Conservation (phyloP, 1,140 invertebrate species). For the Zaprionus davidi region DNA sequence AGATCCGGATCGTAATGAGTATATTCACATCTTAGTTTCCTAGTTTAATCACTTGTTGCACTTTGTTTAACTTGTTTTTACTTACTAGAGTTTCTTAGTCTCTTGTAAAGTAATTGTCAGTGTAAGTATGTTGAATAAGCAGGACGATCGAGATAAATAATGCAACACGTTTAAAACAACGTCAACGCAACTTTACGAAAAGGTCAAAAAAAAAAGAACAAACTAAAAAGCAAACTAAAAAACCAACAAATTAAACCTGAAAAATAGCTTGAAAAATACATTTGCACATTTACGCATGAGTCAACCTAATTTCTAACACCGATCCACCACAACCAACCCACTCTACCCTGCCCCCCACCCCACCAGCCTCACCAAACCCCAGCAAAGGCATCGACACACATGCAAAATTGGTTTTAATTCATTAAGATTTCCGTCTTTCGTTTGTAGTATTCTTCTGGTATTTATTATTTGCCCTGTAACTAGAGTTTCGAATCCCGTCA, state of each 20-base stretch:
- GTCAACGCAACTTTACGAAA: slow-evolving; percentile 54
- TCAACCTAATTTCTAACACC: slow-evolving; percentile 77
- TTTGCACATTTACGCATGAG: slow-evolving; percentile 84
- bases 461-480: slow-evolving; percentile 61
- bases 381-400: slow-evolving; percentile 37
- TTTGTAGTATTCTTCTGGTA: slow-evolving; percentile 58
- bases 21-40: slow-evolving; percentile 28
- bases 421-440: slow-evolving; percentile 36
- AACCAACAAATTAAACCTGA: slow-evolving; percentile 25
- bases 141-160: slow-evolving; percentile 50
- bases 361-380: slow-evolving; percentile 19
- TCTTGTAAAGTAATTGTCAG: slow-evolving; percentile 78
- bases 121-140: slow-evolving; percentile 70
- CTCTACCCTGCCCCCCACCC: slow-evolving; percentile 18
- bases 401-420: slow-evolving; percentile 55
- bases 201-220: slow-evolving; percentile 50
- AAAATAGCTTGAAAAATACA: slow-evolving; percentile 83
- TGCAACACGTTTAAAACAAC: slow-evolving; percentile 49
- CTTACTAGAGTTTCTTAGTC: slow-evolving; percentile 66
- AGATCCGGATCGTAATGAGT: slow-evolving; percentile 28
- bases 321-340: slow-evolving; percentile 27
- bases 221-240: slow-evolving; percentile 41
- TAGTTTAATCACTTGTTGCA: slow-evolving; percentile 55
- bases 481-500: slow-evolving; percentile 52
- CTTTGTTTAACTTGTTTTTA: slow-evolving; percentile 29